These are phyloP conservation scores for Conchocele bisecta DNA, from an alignment of 2,888 invertebrate genomes.

Conservation along the genomic window DNA sequence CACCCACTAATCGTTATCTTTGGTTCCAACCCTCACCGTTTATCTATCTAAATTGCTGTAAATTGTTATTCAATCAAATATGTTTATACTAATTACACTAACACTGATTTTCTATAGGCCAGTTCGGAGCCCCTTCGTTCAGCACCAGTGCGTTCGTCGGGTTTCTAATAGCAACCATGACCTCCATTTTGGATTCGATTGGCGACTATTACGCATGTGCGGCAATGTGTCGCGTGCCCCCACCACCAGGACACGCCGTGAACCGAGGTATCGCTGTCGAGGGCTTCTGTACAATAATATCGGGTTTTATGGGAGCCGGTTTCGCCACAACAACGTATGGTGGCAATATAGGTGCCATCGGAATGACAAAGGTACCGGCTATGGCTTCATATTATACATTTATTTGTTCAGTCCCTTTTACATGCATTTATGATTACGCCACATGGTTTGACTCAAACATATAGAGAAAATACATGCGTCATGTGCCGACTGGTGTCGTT, in stretches of 20 bases:
- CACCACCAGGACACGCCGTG: constrained; percentile 92
- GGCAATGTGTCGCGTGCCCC: constrained; percentile 87
- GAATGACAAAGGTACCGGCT: constrained; percentile 88
- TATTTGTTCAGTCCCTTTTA: no score
- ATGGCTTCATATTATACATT: no score
- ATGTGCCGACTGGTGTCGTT: no score
- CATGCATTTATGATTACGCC: no score
- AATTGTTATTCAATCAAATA: no score
- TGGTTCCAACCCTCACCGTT: no score
- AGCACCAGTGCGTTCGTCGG: constrained; percentile 62
- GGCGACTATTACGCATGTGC: constrained; percentile 95
- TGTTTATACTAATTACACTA: no score
- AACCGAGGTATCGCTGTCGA: constrained; percentile 89
- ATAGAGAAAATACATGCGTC: no score
- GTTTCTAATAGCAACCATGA: constrained; percentile 66
- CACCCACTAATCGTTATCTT: no score
- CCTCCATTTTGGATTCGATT: constrained; percentile 83
- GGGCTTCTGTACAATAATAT: constrained; percentile 90
- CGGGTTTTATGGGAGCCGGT: constrained; percentile 92
- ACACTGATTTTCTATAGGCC: no score
- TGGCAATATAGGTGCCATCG: constrained; percentile 95
- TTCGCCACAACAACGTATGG: constrained; percentile 94
- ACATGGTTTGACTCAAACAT: no score
- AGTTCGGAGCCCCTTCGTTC: constrained; percentile 65
- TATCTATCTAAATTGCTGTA: no score